Evolutionary conservation across 1,140 invertebrate species (phyloP).

Genomic region (Coptotermes formosanus): DNA sequence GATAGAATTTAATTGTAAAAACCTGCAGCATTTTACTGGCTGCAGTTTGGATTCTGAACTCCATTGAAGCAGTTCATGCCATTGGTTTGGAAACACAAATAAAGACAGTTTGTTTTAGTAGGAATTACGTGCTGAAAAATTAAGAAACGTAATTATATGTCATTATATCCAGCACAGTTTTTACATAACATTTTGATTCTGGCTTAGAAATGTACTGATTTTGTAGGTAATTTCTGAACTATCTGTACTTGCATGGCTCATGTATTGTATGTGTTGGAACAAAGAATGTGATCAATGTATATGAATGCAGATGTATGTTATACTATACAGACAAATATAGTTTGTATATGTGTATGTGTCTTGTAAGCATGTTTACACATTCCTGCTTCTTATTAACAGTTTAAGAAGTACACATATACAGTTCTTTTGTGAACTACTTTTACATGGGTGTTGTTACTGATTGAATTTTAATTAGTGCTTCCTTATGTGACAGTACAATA

Average conservation of each 20-base stretch:
- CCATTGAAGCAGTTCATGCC: too few species aligned
- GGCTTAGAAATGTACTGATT: background rate
- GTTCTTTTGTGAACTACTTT: background rate
- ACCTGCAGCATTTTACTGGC: too few species aligned
- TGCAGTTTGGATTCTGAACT: too few species aligned
- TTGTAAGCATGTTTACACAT: conserved; percentile 6
- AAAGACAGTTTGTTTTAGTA: too few species aligned
- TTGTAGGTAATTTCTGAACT: background rate
- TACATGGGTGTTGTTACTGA: background rate
- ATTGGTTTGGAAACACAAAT: too few species aligned
- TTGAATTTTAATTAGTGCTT: background rate
- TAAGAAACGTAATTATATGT: too few species aligned
- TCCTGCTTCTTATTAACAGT: background rate
- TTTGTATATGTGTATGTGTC: background rate
- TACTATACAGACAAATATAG: background rate
- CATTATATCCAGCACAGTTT: background rate
- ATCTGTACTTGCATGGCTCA: background rate
- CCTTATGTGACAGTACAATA: background rate
- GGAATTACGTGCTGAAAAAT: too few species aligned
- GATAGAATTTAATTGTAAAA: too few species aligned
- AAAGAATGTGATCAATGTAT: background rate
- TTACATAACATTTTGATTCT: background rate
- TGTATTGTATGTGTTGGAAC: background rate
- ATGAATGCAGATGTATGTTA: background rate
- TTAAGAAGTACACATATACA: background rate